Base-by-base conservation (phyloP, 2,888 invertebrate genomes). In the Abrostola tripartita region DNA sequence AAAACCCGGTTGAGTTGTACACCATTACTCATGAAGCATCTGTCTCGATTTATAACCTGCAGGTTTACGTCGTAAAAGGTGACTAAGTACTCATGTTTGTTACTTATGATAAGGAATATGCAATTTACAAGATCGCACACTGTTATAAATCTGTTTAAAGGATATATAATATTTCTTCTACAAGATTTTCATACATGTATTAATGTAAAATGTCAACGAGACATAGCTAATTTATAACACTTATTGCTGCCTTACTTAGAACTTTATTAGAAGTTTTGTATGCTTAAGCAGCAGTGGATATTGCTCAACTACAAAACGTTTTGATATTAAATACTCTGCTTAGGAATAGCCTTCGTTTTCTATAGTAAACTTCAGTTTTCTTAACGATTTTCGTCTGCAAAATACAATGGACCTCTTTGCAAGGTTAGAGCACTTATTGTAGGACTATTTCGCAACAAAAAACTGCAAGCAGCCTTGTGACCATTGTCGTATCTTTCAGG, bases 11-110 rank as follows among this genome's bases (percentile, higher is more conserved):
- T 50, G 44, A 69, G 55, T 52, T 54, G 65, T 69, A 65, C 70
- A 78, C 70, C 49, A 74, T 74, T 78, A 74, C 52, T 76, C 72
- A 65, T 66, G 52, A 55, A 37, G 7, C 11, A 38, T 41, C 37
- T 49, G 50, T 64, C 59, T 64, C 65, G 77, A 59, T 74, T 70
- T 64, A 74, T 57, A 59, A 61, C 50, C 54, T 59, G 52, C 49
- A 49, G 44, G 41, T 12, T 52, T 37, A 14, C 54, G 70, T 56
- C 62, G 66, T 70, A 70, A 74, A 54, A n/a, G 54, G 65, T 77
- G 78, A 75, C 70, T 63, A 77, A 78, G 57, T 63, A 60, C 49
- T 57, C 52, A 64, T 59, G 52, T 50, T 58, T 14, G 12, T 64
- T 59, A 40, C 52, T 54, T 58, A 55, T 44, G 62, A 69, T 69